These are phyloP conservation scores for Xylota sylvarum DNA, from an alignment of 2,888 invertebrate genomes.

Conservation along the genomic window DNA sequence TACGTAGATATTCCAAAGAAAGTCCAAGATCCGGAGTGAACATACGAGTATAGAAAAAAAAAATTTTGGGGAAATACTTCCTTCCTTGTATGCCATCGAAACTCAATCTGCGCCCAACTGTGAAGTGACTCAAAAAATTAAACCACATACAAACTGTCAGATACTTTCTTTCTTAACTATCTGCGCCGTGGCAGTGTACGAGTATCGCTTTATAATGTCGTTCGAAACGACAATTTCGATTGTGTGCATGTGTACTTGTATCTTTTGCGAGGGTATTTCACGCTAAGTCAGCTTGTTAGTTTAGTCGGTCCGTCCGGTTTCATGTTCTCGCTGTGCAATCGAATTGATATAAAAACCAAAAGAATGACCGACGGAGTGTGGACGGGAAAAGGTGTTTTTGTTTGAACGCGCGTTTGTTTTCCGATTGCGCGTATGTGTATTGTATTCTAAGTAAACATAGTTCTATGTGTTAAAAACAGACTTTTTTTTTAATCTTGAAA, in stretches of 20 bases:
- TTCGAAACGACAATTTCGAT: background rate
- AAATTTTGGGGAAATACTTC: slow-evolving; percentile 34
- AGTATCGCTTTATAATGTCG: background rate
- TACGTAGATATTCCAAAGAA: slow-evolving; percentile 43
- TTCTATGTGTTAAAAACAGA: slow-evolving; percentile 9
- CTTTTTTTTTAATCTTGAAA: no score
- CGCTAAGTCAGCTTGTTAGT: slow-evolving; percentile 25
- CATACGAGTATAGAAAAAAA: no score
- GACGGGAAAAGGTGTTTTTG: slow-evolving; percentile 47
- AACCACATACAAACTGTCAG: background rate
- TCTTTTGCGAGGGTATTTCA: slow-evolving; percentile 29
- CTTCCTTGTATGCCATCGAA: background rate
- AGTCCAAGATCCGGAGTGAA: slow-evolving; percentile 23
- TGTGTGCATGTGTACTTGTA: slow-evolving; percentile 31
- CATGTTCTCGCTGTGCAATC: slow-evolving; percentile 42
- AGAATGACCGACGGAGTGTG: slow-evolving; percentile 12
- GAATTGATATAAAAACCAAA: slow-evolving; percentile 16
- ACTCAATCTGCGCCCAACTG: slow-evolving; percentile 11
- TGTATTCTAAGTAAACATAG: slow-evolving; percentile 40
- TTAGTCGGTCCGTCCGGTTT: slow-evolving; percentile 38
- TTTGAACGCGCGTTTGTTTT: slow-evolving; percentile 16
- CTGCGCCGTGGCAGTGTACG: slow-evolving; percentile 20
- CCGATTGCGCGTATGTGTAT: slow-evolving; percentile 15
- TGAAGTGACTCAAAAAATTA: slow-evolving; percentile 32
- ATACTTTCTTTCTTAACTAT: slow-evolving; percentile 44